Evolutionary conservation across 2,113 vertebrate species (phyloP).

Genomic region (Eleginops maclovinus): DNA sequence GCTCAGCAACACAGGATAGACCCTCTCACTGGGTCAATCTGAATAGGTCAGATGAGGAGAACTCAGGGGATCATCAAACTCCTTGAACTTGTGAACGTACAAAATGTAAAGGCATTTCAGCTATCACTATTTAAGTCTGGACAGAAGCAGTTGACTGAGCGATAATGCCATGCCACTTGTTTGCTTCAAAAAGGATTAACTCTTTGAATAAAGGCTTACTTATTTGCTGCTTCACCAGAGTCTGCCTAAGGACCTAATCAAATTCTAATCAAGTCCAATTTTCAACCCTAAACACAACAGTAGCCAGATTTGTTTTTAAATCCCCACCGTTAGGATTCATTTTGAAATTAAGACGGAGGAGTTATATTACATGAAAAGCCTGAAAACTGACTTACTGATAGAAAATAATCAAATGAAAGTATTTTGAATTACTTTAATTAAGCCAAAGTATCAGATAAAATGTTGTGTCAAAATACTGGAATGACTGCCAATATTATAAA

Average conservation of each 20-base stretch:
- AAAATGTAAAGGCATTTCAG: background rate
- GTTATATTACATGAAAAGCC: background rate
- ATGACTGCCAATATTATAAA: background rate
- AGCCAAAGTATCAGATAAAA: background rate
- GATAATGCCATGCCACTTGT: no score
- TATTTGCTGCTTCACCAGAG: background rate
- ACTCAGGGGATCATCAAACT: background rate
- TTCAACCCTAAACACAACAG: no score
- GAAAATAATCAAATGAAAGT: background rate
- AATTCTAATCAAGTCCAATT: background rate
- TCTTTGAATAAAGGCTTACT: background rate
- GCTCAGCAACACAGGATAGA: background rate
- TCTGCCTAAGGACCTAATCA: background rate
- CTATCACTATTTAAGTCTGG: no score
- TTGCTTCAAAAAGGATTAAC: background rate
- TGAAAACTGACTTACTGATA: background rate
- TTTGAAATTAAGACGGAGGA: background rate
- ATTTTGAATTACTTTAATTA: background rate
- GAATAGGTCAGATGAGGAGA: background rate
- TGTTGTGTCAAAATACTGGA: background rate
- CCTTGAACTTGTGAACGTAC: background rate
- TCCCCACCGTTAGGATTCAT: background rate
- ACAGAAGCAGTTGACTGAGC: no score
- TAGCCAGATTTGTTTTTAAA: background rate
- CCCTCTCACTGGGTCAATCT: background rate